A percentile compares a stretch with the other conserved stretches of the same genome.
These are phyloP conservation scores for Trichopria drosophilae DNA, from an alignment of 2,888 invertebrate species.

Conservation along the genomic window DNA sequence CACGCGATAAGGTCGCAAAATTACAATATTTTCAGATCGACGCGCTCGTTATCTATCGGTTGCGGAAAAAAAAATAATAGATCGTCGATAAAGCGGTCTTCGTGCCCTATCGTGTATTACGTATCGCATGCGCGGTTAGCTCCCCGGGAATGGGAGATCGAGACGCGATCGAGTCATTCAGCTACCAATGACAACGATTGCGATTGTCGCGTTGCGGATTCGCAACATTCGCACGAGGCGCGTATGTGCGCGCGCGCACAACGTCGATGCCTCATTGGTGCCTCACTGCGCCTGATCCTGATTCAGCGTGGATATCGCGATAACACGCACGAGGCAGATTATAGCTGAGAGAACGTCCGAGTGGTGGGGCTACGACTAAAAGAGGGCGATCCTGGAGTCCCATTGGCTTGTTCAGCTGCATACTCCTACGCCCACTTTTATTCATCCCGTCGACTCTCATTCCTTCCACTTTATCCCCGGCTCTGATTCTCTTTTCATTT, in stretches of 20 bases:
- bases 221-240: neutral
- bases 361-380: slow-evolving; percentile 40
- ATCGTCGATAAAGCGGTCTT: slow-evolving; percentile 3
- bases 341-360: too few species aligned
- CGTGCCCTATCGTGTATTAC: neutral
- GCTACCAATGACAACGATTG: neutral
- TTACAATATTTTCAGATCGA: too few species aligned
- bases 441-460: slow-evolving; percentile 31
- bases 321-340: slow-evolving; percentile 30
- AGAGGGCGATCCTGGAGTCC: slow-evolving; percentile 40
- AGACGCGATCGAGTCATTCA: too few species aligned
- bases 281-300: slow-evolving; percentile 41
- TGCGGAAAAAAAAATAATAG: too few species aligned
- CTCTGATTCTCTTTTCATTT: neutral
- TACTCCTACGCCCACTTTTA: slow-evolving; percentile 47
- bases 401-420: slow-evolving; percentile 42
- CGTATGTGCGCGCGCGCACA: slow-evolving; percentile 18
- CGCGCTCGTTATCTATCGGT: too few species aligned
- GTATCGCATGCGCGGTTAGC: too few species aligned
- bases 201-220: neutral
- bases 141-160: too few species aligned
- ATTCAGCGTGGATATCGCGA: slow-evolving; percentile 33
- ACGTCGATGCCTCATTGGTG: too few species aligned
- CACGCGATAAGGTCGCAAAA: too few species aligned
- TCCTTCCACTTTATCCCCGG: neutral